phyloP scores from a whole-genome alignment of 2,113 vertebrate species.

The Daphoenositta chrysoptera region DNA sequence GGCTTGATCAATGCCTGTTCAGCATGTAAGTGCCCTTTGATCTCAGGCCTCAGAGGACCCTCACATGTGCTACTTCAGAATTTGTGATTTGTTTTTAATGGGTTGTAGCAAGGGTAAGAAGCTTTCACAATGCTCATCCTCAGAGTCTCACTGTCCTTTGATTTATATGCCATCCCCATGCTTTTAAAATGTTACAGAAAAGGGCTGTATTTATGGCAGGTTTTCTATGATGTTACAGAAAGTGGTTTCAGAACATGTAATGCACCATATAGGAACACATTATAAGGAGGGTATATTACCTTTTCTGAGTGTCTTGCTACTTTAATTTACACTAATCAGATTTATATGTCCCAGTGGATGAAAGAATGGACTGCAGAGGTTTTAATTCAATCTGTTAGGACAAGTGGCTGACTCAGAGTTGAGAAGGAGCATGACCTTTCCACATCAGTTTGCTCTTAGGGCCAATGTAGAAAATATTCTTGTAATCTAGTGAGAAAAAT shows the following conservation, averaged over 20 bases:
- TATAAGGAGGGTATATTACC: not conserved
- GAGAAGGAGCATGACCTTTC: not conserved
- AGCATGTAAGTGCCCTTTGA: not conserved
- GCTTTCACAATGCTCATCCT: not conserved
- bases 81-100: conserved; percentile 11
- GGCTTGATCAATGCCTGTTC: not conserved
- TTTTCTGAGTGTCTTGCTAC: not conserved
- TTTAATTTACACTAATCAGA: conserved; percentile 4
- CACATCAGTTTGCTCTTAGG: not conserved
- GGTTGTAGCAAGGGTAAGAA: not conserved
- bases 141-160: not conserved
- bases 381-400: conserved; percentile 20
- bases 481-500: not conserved
- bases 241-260: not conserved
- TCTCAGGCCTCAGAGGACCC: not conserved
- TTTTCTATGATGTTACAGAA: not conserved
- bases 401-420: not conserved
- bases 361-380: not conserved
- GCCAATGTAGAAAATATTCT: not conserved
- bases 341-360: not conserved
- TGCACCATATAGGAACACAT: not conserved
- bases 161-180: not conserved
- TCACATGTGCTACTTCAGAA: not conserved
- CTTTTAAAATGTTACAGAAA: not conserved
- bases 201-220: not conserved